Evolutionary conservation across 2,888 invertebrate species (phyloP).

Genomic region (Cantharis rufa): DNA sequence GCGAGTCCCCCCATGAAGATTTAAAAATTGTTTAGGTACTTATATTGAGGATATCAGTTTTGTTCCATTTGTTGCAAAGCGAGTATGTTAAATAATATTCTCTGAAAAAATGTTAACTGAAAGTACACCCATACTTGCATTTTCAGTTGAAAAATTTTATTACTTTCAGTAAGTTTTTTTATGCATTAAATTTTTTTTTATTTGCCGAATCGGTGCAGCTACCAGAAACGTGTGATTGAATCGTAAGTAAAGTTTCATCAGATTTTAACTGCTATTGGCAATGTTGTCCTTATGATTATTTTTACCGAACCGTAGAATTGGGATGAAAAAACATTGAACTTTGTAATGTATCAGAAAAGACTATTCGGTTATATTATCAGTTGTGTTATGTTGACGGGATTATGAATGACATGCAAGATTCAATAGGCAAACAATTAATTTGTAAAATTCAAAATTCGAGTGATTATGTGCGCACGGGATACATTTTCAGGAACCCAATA

Average conservation of each 20-base stretch:
- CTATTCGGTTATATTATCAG: background rate
- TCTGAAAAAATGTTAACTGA: background rate
- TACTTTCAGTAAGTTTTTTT: conserved; percentile 11
- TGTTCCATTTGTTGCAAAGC: background rate
- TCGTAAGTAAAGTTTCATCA: background rate
- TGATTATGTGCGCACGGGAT: background rate
- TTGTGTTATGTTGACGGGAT: background rate
- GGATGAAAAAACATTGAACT: background rate
- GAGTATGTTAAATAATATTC: background rate
- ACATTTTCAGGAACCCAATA: background rate
- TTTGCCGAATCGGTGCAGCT: background rate
- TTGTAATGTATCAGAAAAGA: background rate
- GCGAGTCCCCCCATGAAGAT: background rate
- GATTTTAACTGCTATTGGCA: background rate
- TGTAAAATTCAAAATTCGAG: background rate
- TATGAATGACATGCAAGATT: background rate
- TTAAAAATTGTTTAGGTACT: conserved; percentile 2
- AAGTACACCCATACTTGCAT: background rate
- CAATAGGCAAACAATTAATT: background rate
- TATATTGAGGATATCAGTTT: background rate
- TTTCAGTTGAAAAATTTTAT: background rate
- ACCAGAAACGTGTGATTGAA: background rate
- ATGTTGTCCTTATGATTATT: background rate
- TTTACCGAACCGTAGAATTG: background rate
- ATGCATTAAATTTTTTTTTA: background rate